These are phyloP conservation scores for Fregetta grallaria DNA, from an alignment of 2,113 vertebrate genomes.

Conservation along the genomic window DNA sequence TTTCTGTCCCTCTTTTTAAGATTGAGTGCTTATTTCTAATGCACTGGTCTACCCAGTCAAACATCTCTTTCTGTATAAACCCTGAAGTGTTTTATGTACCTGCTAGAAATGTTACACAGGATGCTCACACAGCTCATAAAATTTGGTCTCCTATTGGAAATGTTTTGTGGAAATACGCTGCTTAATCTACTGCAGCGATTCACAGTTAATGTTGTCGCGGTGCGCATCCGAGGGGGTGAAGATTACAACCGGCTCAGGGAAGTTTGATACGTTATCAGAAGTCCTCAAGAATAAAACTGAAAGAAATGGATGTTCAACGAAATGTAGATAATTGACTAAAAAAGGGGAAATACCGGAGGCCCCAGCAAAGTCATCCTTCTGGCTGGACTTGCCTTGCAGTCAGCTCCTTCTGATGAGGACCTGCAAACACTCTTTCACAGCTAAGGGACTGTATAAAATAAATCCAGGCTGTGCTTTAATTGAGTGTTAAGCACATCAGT, in stretches of 20 bases:
- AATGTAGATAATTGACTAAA: neutral
- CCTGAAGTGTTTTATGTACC: constrained; percentile 43
- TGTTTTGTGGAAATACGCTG: constrained; percentile 21
- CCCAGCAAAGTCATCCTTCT: neutral
- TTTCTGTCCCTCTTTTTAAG: neutral
- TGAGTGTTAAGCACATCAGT: neutral
- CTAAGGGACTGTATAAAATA: neutral
- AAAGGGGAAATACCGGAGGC: neutral
- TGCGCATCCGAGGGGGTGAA: neutral
- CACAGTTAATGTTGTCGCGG: neutral
- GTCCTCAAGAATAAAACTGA: constrained; percentile 14
- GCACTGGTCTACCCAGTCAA: neutral
- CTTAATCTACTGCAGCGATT: constrained; percentile 49
- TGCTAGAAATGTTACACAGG: constrained; percentile 22
- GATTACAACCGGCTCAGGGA: neutral
- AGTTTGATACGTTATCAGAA: neutral
- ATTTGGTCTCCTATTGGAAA: constrained; percentile 20
- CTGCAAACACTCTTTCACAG: neutral
- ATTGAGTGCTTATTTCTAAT: neutral
- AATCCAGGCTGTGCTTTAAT: constrained; percentile 1
- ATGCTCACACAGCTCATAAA: constrained; percentile 51
- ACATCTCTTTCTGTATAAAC: neutral
- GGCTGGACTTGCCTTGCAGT: neutral
- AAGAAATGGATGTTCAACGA: neutral
- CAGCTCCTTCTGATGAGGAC: neutral